Conservation (phyloP, 2,888 invertebrate species). For the Trypoxylon attenuatum region DNA sequence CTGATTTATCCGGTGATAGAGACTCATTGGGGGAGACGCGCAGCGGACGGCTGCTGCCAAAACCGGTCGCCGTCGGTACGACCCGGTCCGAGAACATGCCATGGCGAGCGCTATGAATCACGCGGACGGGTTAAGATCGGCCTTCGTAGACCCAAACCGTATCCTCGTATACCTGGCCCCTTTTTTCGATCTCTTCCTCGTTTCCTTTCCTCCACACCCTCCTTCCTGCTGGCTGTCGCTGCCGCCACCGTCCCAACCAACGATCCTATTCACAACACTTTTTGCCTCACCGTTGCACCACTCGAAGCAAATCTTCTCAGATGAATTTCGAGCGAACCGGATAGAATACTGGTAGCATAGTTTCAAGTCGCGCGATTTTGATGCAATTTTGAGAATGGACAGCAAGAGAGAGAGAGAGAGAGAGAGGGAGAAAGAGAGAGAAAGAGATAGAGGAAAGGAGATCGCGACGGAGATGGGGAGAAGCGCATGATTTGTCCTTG, state of each 20-base stretch:
- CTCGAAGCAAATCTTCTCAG: neutral
- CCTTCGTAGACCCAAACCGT: slow-evolving; percentile 56
- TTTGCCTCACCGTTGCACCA: neutral
- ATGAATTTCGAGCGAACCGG: neutral
- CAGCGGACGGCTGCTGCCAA: slow-evolving; percentile 54
- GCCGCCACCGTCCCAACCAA: neutral
- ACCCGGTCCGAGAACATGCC: slow-evolving; percentile 20
- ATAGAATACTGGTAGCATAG: too few species aligned
- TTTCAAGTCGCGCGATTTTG: too few species aligned
- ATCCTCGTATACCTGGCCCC: slow-evolving; percentile 1
- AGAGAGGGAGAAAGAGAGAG: neutral
- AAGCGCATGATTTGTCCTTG: slow-evolving; percentile 62
- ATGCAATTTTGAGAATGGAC: too few species aligned
- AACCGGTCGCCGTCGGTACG: slow-evolving; percentile 62
- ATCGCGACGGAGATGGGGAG: slow-evolving; percentile 7
- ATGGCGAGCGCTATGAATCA: slow-evolving; percentile 57
- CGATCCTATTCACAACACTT: neutral
- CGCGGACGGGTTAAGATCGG: slow-evolving; percentile 67
- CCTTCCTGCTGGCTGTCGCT: neutral
- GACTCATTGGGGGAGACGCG: slow-evolving; percentile 58
- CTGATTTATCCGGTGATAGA: slow-evolving; percentile 70
- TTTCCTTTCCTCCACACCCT: slow-evolving; percentile 3
- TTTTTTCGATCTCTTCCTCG: slow-evolving; percentile 5
- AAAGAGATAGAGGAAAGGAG: neutral
- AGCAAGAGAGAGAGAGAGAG: too few species aligned